These are phyloP conservation scores for Luidia sarsii DNA, from an alignment of 53 echinoderm and acorn worm species.

Conservation along the genomic window DNA sequence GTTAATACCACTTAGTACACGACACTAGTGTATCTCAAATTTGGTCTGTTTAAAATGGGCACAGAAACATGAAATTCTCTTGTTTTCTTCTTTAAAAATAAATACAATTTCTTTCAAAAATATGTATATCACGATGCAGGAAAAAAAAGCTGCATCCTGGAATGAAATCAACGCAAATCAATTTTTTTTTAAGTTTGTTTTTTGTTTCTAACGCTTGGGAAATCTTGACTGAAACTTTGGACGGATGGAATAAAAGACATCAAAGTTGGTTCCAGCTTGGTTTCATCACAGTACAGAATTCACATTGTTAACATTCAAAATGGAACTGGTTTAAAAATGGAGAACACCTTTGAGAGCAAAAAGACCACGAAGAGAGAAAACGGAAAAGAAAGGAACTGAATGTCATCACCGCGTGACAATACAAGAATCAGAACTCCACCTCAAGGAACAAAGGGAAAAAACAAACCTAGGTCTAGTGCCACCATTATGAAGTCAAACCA, in stretches of 20 bases:
- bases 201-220: constrained; percentile 18
- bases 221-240: constrained; percentile 28
- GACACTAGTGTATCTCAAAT: constrained; percentile 41
- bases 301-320: constrained; percentile 29
- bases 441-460: not conserved
- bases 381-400: not conserved
- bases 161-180: constrained; percentile 33
- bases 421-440: constrained; percentile 14
- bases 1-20: constrained; percentile 38
- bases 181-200: no score
- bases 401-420: constrained; percentile 1
- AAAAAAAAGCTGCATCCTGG: constrained; percentile 40
- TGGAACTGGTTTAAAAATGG: constrained; percentile 33
- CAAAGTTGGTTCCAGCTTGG: constrained; percentile 36
- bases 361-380: not conserved
- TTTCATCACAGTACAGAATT: constrained; percentile 22
- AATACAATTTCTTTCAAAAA: constrained; percentile 31
- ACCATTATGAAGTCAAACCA: constrained; percentile 21
- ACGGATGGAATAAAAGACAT: constrained; percentile 52
- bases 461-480: constrained; percentile 2
- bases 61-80: constrained; percentile 48
- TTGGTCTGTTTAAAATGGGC: constrained; percentile 55
- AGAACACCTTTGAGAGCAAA: not conserved
- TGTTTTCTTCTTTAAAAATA: constrained; percentile 32
- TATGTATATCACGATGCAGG: constrained; percentile 54